Evolutionary conservation across 2,888 invertebrate genomes (phyloP).

Genomic region (Hololepta plana): DNA sequence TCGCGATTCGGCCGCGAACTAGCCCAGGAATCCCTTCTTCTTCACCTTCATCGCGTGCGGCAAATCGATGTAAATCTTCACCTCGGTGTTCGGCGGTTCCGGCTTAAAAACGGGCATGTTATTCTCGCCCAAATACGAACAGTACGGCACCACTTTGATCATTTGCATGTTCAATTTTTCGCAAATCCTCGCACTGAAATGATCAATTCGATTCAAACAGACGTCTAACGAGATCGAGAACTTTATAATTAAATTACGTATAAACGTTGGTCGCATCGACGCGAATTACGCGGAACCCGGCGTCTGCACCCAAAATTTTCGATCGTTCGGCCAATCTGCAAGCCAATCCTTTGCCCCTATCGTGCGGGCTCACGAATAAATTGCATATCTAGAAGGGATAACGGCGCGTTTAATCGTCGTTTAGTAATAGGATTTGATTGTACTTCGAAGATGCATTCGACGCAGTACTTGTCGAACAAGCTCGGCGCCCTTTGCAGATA

Average conservation of each 20-base stretch:
- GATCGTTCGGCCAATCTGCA: constrained; percentile 24
- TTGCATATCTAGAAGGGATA: constrained; percentile 26
- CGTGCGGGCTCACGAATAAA: constrained; percentile 30
- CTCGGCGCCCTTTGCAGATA: constrained; percentile 30
- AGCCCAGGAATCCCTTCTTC: no score
- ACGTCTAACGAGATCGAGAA: no score
- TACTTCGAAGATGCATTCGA: constrained; percentile 33
- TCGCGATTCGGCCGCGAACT: no score
- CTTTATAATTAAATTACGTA: constrained; percentile 29
- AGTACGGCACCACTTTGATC: constrained; percentile 32
- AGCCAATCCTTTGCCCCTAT: constrained; percentile 31
- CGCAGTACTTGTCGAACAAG: constrained; percentile 27
- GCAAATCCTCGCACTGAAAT: constrained; percentile 29
- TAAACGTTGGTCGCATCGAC: constrained; percentile 30
- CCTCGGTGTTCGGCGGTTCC: constrained; percentile 29
- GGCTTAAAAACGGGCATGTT: constrained; percentile 33
- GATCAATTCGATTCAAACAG: no score
- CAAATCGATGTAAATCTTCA: constrained; percentile 27
- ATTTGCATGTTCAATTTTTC: constrained; percentile 31
- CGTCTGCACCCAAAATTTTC: constrained; percentile 26
- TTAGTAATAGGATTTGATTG: no score
- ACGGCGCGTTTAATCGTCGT: not conserved
- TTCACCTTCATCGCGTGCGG: no score
- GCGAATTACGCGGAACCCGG: constrained; percentile 29
- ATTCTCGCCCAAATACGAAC: constrained; percentile 29